Percentiles rank a stretch among this genome's conserved stretches.
Conservation (phyloP, 2,888 invertebrate genomes). For the Ephialtes manifestator region DNA sequence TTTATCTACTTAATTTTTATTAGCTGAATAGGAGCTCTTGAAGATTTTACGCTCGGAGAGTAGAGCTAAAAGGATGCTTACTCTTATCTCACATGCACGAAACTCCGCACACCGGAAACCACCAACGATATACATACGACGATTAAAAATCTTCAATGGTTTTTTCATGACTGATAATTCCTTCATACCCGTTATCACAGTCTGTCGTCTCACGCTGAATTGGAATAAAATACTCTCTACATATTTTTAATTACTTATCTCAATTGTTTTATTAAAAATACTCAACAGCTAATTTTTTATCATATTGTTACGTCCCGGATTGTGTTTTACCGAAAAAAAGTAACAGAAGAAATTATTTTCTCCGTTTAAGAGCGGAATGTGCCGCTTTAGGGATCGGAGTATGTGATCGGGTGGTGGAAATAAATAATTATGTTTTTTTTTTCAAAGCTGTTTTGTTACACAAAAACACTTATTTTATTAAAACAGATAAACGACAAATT, state of each 20-base stretch:
- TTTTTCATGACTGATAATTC: background rate
- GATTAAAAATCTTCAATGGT: background rate
- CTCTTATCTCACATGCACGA: background rate
- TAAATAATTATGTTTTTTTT: no score
- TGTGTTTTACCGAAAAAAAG: no score
- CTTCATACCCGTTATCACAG: background rate
- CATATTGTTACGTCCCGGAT: no score
- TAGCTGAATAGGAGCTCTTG: background rate
- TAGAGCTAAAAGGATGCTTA: background rate
- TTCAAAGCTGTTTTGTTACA: no score
- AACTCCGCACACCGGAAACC: background rate
- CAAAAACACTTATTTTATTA: no score
- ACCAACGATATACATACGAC: background rate
- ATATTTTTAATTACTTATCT: background rate
- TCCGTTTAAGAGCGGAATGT: no score
- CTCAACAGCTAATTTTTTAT: no score
- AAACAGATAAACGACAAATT: no score
- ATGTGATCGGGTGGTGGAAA: no score
- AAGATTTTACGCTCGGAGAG: background rate
- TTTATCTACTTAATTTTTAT: background rate
- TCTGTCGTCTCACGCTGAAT: background rate
- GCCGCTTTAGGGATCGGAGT: no score
- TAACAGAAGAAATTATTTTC: no score
- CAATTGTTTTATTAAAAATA: no score
- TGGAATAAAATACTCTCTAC: background rate